Evolutionary conservation across 2,797 vertebrate species (phyloP).

Genomic region (Neoniphon sammara): DNA sequence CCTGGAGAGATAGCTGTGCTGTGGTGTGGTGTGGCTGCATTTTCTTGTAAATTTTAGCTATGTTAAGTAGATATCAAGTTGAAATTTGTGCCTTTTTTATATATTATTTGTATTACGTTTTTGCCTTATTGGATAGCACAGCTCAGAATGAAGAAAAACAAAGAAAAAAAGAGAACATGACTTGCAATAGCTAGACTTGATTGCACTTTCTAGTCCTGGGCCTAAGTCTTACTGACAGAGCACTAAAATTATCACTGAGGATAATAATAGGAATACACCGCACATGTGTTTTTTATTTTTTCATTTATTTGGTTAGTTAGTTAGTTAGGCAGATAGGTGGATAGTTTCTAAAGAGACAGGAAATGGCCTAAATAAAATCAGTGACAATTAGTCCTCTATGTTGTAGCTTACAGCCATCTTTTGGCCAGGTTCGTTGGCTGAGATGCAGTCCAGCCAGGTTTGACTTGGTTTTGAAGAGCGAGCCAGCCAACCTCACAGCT

Average conservation of each 20-base stretch:
- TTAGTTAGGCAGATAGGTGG: too few species aligned
- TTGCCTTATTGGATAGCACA: not conserved
- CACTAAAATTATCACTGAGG: slow-evolving; percentile 1
- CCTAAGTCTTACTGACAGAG: not conserved
- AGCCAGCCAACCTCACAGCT: not conserved
- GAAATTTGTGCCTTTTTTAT: too few species aligned
- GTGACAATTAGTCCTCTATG: not conserved
- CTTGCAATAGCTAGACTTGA: not conserved
- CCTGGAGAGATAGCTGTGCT: too few species aligned
- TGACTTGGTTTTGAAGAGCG: slow-evolving; percentile 11
- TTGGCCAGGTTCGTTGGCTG: slow-evolving; percentile 12
- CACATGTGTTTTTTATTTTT: not conserved
- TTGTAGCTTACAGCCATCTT: not conserved
- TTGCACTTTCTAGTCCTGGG: not conserved
- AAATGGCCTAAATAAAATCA: slow-evolving; percentile 10
- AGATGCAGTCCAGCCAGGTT: slow-evolving; percentile 27
- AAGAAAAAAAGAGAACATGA: not conserved
- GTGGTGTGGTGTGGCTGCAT: not conserved
- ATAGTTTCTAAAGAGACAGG: not conserved
- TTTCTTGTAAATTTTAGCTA: not conserved
- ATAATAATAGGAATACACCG: not conserved
- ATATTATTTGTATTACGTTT: not conserved
- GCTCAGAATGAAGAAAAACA: not conserved
- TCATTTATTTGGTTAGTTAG: too few species aligned
- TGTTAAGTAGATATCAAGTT: not conserved